Evolutionary conservation across 2,797 vertebrate genomes (phyloP), one percentile per base, ranked within the genome.

Genomic region (Chaetodon trifasciatus): DNA sequence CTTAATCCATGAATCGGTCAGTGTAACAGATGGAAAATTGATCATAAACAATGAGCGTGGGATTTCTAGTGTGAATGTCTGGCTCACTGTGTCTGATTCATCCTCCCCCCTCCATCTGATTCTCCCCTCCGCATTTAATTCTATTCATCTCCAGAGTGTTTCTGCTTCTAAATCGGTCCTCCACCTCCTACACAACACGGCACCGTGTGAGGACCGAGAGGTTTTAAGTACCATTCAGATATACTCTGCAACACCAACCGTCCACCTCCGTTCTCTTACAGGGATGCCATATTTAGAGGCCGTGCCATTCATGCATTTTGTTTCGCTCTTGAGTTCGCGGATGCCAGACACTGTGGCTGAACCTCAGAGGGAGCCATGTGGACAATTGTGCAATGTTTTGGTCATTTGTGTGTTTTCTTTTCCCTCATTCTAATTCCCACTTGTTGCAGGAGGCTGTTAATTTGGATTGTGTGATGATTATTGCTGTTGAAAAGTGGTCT

Each of bases 81-180:
- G 92, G 88, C 92, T 93, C 72, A 2, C 75, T 85, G 87, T 79
- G 87, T 93, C 92, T 94, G 94, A 95, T 93, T 94, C 93, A 94
- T 93, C 93, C 84, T 89, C 84, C 69, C 55, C 77, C 87, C 86
- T 90, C 87, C 85, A 91, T 89, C 85, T 91, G 86, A 91, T 88
- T 88, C 90, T 84, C 50, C 83, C 88, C 86, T 91, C 92, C 75
- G 62, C 87, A 87, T 92, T 92, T 91, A 89, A 86, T 87, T 91
- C 89, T 87, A 70, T 93, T 94, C 88, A 91, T 92, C 89, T 91
- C 80, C 74, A 1, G 76, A 92, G 91, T 92, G 85, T 92, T 83
- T 90, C 88, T 91, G 92, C 74, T 93, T 90, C 93, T 95, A 94
- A 95, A 95, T 94, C 86, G 44, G 93, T 91, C 85, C 84, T 89